Percentiles rank a stretch among this genome's conserved stretches.
Evolutionary conservation across 2,797 vertebrate species (phyloP).

Genomic region (Dendrocincla fuliginosa): DNA sequence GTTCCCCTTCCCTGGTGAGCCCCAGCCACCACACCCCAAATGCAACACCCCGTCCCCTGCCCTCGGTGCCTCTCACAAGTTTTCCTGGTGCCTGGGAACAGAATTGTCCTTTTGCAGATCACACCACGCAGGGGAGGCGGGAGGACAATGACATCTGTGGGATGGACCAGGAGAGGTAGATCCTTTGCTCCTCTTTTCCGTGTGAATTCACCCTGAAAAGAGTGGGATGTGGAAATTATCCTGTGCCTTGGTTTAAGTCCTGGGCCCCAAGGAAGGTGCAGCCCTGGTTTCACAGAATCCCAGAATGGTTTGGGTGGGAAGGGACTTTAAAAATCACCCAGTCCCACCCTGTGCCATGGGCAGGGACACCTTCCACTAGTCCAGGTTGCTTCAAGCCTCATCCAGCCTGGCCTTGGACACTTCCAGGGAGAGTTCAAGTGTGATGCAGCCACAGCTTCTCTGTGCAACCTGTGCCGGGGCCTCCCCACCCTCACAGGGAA

Average conservation of each 20-base stretch:
- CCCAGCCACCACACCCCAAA: neutral
- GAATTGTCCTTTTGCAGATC: neutral
- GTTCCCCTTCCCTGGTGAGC: neutral
- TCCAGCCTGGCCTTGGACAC: neutral
- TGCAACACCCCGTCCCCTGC: fast-evolving
- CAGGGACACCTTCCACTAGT: fast-evolving
- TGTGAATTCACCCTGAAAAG: fast-evolving
- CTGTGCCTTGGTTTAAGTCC: neutral
- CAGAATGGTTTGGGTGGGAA: neutral
- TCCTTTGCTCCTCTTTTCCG: neutral
- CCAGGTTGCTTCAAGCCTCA: fast-evolving
- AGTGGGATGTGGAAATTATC: fast-evolving
- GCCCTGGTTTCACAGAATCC: neutral
- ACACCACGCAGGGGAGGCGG: neutral
- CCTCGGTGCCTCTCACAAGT: fast-evolving
- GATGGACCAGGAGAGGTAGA: neutral
- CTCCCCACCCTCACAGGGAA: fast-evolving
- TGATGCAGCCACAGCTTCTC: neutral
- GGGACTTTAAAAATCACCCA: neutral
- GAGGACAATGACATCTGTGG: fast-evolving
- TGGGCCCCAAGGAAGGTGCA: neutral
- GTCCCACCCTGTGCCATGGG: fast-evolving
- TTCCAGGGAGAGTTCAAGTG: neutral
- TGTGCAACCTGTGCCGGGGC: neutral
- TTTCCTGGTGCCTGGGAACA: neutral